Base-by-base conservation (phyloP, 2,113 vertebrate genomes). In the Myodes glareolus region DNA sequence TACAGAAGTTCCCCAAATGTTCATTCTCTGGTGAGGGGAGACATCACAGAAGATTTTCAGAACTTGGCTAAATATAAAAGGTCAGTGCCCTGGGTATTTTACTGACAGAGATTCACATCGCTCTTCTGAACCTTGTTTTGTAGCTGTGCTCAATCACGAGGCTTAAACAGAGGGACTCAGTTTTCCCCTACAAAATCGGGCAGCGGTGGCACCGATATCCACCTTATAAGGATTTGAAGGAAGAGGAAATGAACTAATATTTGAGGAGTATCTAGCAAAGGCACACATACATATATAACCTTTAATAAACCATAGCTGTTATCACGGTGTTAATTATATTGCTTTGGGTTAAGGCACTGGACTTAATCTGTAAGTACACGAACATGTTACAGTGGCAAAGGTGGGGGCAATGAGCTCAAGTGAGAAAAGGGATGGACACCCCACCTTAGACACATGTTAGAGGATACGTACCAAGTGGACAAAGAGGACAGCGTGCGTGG, bases 221-320 rank as follows among this genome's bases (percentile, higher is more conserved):
- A 72, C 33, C 11, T 73, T 55, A 14, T 1, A n/a, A 21, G 55
- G 6, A 14, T 96, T 90, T 45, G 87, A 90, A 17, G 77, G 58
- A 92, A 63, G 17, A n/a, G 33, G 65, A 78, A n/a, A 50, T 82
- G 29, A 96, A 92, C 87, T 92, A 76, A 25, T 85, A 88, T 80
- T 89, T 94, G 36, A 67, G 42, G 92, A 84, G 2, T 75, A 85
- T 31, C 87, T 88, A 45, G 9, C 31, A 91, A 91, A 78, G 7
- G 63, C 23, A 8, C 50, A 13, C 17, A 81, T 33, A 17, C 17
- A 85, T n/a, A 61, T 1, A 75, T 73, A 86, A 80, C 67, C 7
- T 33, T 95, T 90, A 73, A 50, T 88, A 87, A 88, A 36, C 50
- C 47, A 45, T 42, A 73, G 2, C 19, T 90, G 12, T 91, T 50